These are phyloP conservation scores for Spilarctia lutea DNA, from an alignment of 2,888 invertebrate genomes.

Conservation along the genomic window DNA sequence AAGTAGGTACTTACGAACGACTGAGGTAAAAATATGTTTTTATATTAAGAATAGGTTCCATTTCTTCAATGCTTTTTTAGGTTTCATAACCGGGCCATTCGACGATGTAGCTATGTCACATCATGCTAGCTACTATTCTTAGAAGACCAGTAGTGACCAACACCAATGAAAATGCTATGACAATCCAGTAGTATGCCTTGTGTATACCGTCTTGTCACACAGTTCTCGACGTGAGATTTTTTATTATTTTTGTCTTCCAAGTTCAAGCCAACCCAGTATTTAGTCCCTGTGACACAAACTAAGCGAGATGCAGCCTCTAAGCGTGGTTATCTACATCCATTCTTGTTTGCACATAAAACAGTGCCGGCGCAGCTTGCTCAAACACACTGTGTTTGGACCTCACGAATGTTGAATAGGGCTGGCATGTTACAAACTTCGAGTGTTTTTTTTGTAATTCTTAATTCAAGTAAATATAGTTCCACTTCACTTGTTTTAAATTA, in stretches of 20 bases:
- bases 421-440: conserved; percentile 28
- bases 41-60: too few relatives aligned
- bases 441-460: conserved; percentile 2
- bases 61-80: too few relatives aligned
- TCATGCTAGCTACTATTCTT: background rate
- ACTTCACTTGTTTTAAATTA: background rate
- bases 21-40: too few relatives aligned
- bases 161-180: background rate
- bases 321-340: conserved; percentile 54
- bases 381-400: conserved; percentile 69
- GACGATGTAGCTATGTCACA: background rate
- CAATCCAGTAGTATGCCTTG: background rate
- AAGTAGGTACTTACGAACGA: too few relatives aligned
- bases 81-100: too few relatives aligned
- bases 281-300: conserved; percentile 16
- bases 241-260: background rate
- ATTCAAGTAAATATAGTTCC: background rate
- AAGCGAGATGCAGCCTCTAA: conserved; percentile 35
- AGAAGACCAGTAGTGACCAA: background rate
- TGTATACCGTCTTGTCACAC: background rate
- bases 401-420: conserved; percentile 73
- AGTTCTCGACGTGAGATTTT: background rate
- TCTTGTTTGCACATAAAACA: conserved; percentile 71
- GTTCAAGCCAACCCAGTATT: background rate
- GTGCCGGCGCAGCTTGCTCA: conserved; percentile 65